A percentile compares a stretch with the other conserved stretches of the same genome.
Conservation (phyloP, 2,797 vertebrate species). For the Syndactyla subalaris region DNA sequence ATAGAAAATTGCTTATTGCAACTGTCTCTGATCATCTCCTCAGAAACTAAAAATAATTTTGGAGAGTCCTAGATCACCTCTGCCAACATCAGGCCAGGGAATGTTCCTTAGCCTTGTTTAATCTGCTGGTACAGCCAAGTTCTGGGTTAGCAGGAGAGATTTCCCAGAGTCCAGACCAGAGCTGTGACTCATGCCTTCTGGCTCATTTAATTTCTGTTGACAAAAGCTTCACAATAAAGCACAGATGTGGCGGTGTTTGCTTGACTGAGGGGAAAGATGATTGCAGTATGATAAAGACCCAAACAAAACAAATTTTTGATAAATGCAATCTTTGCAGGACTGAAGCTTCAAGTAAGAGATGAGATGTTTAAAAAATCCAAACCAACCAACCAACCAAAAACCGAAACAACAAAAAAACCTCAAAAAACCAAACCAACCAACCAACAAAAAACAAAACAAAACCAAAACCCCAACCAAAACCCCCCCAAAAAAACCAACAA, state of each 20-base stretch:
- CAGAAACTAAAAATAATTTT: not conserved
- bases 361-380: not conserved
- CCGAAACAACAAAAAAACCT: too few relatives aligned
- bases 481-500: not conserved
- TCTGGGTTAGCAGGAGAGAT: not conserved
- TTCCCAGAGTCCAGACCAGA: not conserved
- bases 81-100: not conserved
- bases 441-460: too few relatives aligned
- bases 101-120: not conserved
- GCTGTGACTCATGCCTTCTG: not conserved
- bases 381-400: too few relatives aligned
- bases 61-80: not conserved
- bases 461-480: too few relatives aligned
- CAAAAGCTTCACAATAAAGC: not conserved
- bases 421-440: too few relatives aligned
- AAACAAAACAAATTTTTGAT: not conserved
- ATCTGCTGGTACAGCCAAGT: not conserved
- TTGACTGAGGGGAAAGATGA: not conserved
- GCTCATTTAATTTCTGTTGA: not conserved
- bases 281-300: not conserved
- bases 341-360: not conserved
- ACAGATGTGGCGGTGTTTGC: not conserved
- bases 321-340: not conserved
- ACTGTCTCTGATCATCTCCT: not conserved
- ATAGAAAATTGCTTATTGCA: not conserved